Evolutionary conservation across 2,797 vertebrate genomes (phyloP).

Genomic region (Chrosomus eos): DNA sequence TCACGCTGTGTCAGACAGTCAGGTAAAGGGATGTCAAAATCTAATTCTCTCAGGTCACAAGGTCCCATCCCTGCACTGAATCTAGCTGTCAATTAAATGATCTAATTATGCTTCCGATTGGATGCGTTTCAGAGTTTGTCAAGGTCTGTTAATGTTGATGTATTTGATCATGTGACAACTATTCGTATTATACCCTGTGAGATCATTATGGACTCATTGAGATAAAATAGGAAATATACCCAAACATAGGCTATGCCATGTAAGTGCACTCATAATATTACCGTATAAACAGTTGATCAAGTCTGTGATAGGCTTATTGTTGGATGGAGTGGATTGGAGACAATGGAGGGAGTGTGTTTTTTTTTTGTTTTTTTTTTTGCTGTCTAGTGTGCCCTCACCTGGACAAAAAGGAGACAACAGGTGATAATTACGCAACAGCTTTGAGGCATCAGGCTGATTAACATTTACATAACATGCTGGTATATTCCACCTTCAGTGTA

Average conservation of each 20-base stretch:
- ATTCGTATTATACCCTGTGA: not conserved
- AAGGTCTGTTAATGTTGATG: constrained; percentile 70
- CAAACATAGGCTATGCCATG: not conserved
- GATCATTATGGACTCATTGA: not conserved
- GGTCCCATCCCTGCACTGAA: constrained; percentile 64
- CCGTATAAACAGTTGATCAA: too few species aligned
- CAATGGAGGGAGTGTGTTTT: not conserved
- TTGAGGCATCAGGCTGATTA: not conserved
- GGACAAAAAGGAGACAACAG: constrained; percentile 47
- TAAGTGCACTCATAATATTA: not conserved
- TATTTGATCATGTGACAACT: constrained; percentile 41
- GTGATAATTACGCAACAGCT: not conserved
- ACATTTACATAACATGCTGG: not conserved
- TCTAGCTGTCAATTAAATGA: constrained; percentile 72
- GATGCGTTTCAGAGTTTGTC: constrained; percentile 71
- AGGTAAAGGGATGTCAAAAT: constrained; percentile 66
- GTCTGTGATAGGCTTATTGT: not conserved
- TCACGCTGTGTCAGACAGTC: constrained; percentile 63
- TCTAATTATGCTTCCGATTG: constrained; percentile 70
- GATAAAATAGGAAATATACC: not conserved
- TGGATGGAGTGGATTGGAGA: not conserved
- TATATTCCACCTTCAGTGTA: not conserved
- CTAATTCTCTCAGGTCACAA: constrained; percentile 67
- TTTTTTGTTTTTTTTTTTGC: too few species aligned
- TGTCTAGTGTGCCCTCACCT: constrained; percentile 42